Evolutionary conservation across 2,113 vertebrate species (phyloP), one percentile per base, ranked within the genome.

Genomic region (Sphyrna mokarran): DNA sequence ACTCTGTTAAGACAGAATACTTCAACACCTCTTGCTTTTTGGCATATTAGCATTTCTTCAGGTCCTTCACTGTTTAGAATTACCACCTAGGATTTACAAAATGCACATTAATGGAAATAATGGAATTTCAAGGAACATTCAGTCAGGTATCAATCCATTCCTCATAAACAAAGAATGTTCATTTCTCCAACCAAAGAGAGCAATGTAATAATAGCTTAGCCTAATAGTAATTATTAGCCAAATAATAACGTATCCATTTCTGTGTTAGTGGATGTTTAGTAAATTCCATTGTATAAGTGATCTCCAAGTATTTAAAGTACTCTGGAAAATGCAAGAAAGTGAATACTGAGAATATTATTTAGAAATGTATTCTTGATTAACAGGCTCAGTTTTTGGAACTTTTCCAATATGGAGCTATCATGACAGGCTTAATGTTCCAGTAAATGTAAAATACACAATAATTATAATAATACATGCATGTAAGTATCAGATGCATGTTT

Each of bases 31-130:
- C 66, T 48, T 95, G 69, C 23, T 95, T 72, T 54, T 72, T 95
- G 94, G 68, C 94, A 72, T 76, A 69, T 37, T 1, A 68, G 61
- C 33, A 33, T 87, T 83, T 87, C 85, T 40, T 87, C 43, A 87
- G 48, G 61, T 90, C 87, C 87, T 90, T 90, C 87, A 90, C 89
- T 68, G 61, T 68, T 90, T 66, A 61, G 61, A 93, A 66, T 66
- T 37, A 93, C n/a, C 66, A 66, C 66, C 61, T n/a, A 10, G 63
- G 89, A 63, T 37, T 16, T 93, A 66, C 33, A 66, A 16, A 63
- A 7, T 20, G 37, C 61, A 93, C 37, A 40, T 66, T 66, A 93
- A 37, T 43, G 33, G 33, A 66, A 33, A 93, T n/a, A 22, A 93
- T 29, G 87, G 11, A 91, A 91, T 54, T 87, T 87, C 48, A 87